Evolutionary conservation across 2,888 invertebrate species (phyloP).

Genomic region (Zeuzera pyrina): DNA sequence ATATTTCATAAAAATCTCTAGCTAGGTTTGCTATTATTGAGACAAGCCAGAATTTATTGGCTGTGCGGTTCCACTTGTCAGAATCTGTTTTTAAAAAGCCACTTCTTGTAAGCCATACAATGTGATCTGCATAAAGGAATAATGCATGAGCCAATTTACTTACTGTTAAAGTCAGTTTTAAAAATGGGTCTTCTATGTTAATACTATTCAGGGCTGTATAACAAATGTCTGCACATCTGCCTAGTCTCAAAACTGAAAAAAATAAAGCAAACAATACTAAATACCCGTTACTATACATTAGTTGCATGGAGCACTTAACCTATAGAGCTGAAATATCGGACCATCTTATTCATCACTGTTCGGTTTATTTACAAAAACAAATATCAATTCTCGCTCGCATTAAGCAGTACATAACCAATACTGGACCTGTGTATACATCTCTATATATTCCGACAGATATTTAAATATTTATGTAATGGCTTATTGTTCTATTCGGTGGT

Average conservation of each 20-base stretch:
- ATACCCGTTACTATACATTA: too few species aligned
- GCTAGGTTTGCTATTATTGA: conserved; percentile 85
- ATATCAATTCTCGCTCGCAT: too few species aligned
- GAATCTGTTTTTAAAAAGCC: conserved; percentile 79
- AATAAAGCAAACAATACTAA: conserved; percentile 4
- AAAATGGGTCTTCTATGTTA: conserved; percentile 79
- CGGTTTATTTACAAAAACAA: too few species aligned
- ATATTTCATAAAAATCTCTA: conserved; percentile 89
- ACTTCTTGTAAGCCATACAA: conserved; percentile 87
- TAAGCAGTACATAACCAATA: too few species aligned
- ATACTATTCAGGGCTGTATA: conserved; percentile 82
- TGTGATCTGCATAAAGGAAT: conserved; percentile 88
- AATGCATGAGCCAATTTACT: conserved; percentile 86
- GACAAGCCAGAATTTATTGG: conserved; percentile 89
- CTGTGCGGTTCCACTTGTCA: conserved; percentile 81
- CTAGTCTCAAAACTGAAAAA: conserved; percentile 86
- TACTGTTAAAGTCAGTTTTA: conserved; percentile 81
- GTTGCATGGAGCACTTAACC: too few species aligned
- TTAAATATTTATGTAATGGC: too few species aligned
- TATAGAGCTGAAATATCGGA: too few species aligned
- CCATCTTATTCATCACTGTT: too few species aligned
- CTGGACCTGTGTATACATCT: too few species aligned
- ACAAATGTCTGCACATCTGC: conserved; percentile 86
- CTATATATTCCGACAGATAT: too few species aligned
- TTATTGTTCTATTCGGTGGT: too few species aligned